Conservation (phyloP, 53 echinoderm and acorn worm genomes). For the Zoroaster sp. region DNA sequence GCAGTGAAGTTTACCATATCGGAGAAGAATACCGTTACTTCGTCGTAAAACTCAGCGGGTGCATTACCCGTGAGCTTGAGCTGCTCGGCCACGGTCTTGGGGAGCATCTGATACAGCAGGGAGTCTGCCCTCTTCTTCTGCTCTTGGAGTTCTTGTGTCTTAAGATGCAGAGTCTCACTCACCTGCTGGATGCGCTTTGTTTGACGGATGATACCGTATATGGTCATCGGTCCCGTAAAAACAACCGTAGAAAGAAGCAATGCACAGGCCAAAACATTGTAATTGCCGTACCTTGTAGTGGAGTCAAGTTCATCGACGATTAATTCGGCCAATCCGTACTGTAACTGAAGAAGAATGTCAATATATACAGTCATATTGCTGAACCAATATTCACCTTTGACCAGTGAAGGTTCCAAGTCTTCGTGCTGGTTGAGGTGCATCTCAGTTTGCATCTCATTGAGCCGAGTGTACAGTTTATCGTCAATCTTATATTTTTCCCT, state of each 20-base stretch:
- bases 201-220: constrained; percentile 34
- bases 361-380: constrained; percentile 57
- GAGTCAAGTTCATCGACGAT: not conserved
- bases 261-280: not conserved
- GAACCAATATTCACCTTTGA: constrained; percentile 49
- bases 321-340: not conserved
- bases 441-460: constrained; percentile 2
- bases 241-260: not conserved
- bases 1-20: constrained; percentile 71
- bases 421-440: constrained; percentile 6
- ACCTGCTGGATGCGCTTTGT: constrained; percentile 32
- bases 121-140: constrained; percentile 28
- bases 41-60: constrained; percentile 61
- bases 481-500: not conserved
- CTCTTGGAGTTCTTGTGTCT: constrained; percentile 28
- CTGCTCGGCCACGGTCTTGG: constrained; percentile 31
- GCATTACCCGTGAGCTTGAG: constrained; percentile 22
- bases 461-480: not conserved
- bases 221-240: constrained; percentile 33
- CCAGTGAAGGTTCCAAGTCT: not conserved
- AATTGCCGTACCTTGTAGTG: not conserved
- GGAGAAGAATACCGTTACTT: constrained; percentile 73
- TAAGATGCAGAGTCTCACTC: not conserved
- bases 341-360: constrained; percentile 61
- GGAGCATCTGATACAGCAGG: constrained; percentile 55